Evolutionary conservation across 2,113 vertebrate species (phyloP).

Genomic region (Sterna hirundo): DNA sequence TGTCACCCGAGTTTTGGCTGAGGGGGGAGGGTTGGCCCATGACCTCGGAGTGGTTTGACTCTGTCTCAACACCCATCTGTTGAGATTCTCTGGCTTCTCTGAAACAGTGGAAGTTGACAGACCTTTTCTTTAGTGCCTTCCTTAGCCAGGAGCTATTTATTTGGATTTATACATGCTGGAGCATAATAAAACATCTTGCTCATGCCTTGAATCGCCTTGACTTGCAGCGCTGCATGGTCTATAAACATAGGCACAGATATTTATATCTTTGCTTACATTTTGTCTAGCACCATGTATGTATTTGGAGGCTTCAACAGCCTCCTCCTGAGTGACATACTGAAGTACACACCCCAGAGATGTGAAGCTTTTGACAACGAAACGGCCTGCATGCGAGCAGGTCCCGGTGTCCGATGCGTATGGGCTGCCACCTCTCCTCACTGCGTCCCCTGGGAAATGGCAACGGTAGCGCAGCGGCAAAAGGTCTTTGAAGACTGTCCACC

Average conservation of each 20-base stretch:
- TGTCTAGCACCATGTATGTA: slow-evolving; percentile 89
- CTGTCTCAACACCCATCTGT: background rate
- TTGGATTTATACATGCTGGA: background rate
- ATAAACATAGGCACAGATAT: accelerated
- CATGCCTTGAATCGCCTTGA: background rate
- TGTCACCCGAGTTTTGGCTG: background rate
- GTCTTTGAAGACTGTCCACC: slow-evolving; percentile 76
- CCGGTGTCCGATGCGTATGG: slow-evolving; percentile 87
- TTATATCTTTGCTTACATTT: background rate
- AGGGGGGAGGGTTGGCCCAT: background rate
- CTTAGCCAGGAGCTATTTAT: background rate
- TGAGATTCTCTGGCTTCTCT: background rate
- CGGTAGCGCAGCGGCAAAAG: slow-evolving; percentile 58
- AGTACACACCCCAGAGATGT: slow-evolving; percentile 85
- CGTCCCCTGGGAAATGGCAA: slow-evolving; percentile 81
- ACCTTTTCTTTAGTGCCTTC: background rate
- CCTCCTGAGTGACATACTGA: slow-evolving; percentile 88
- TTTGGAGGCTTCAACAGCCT: slow-evolving; percentile 98
- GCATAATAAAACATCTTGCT: background rate
- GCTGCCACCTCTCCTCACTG: slow-evolving; percentile 69
- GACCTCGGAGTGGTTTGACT: background rate
- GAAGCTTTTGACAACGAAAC: slow-evolving; percentile 68
- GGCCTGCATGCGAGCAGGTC: slow-evolving; percentile 75
- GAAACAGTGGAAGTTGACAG: background rate
- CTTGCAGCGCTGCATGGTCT: background rate